Evolutionary conservation across 2,797 vertebrate genomes (phyloP).

Genomic region (Melanotaenia pygmaea): DNA sequence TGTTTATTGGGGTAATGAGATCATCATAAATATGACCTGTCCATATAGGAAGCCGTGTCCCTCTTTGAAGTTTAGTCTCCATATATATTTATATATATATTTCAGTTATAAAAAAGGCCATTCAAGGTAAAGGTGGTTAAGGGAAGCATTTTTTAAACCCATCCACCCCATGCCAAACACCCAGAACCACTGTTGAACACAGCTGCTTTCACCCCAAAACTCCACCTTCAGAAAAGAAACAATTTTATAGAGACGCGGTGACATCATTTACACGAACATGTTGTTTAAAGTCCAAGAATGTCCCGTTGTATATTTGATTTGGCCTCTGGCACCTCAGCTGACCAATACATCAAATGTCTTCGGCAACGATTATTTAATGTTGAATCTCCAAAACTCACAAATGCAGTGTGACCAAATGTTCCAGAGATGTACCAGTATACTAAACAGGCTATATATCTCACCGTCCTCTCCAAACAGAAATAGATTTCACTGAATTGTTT

Average conservation of each 20-base stretch:
- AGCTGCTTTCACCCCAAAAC: conserved; percentile 68
- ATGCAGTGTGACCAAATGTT: conserved; percentile 92
- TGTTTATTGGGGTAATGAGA: conserved; percentile 41
- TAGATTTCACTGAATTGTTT: conserved; percentile 93
- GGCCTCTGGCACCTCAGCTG: conserved; percentile 84
- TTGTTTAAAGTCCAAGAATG: conserved; percentile 93
- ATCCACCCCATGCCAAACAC: conserved; percentile 53
- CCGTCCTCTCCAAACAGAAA: conserved; percentile 94
- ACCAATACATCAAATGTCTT: conserved; percentile 94
- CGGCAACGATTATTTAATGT: conserved; percentile 94
- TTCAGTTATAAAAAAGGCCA: conserved; percentile 68
- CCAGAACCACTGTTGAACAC: conserved; percentile 56
- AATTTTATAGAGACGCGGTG: conserved; percentile 81
- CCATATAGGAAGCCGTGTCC: conserved; percentile 68
- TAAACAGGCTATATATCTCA: conserved; percentile 96
- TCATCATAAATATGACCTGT: conserved; percentile 76
- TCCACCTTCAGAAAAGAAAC: conserved; percentile 77
- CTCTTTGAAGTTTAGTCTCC: conserved; percentile 56
- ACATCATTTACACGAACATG: conserved; percentile 95
- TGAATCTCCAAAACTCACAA: conserved; percentile 99
- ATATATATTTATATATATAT: conserved; percentile 31
- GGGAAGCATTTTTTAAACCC: conserved; percentile 54
- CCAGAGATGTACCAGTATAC: conserved; percentile 89
- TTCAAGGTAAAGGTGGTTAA: conserved; percentile 64
- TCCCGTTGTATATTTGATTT: conserved; percentile 98